Percentiles rank a stretch among this genome's conserved stretches.
These are phyloP conservation scores for Ammodramus savannarum DNA, from an alignment of 2,113 vertebrate species.

Conservation along the genomic window DNA sequence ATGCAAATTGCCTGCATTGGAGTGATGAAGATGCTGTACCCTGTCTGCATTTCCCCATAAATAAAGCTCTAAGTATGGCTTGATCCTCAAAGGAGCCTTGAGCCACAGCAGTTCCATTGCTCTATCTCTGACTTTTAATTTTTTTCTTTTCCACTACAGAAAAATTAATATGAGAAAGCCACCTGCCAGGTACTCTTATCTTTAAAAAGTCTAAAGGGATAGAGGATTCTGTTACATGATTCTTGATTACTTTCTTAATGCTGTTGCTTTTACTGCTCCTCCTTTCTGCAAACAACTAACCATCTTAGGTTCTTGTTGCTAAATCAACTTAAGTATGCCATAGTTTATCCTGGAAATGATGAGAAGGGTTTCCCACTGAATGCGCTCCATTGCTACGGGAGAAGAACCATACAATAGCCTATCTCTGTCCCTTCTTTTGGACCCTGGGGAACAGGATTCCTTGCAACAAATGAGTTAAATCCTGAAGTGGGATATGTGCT, in stretches of 20 bases:
- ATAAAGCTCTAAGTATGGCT: neutral
- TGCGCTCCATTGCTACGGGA: neutral
- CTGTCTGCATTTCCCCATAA: neutral
- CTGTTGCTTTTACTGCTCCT: neutral
- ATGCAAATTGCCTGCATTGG: neutral
- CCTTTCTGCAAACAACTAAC: neutral
- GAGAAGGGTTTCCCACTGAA: neutral
- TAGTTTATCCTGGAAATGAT: neutral
- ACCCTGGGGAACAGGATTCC: neutral
- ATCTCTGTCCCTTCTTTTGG: neutral
- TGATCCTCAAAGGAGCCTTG: neutral
- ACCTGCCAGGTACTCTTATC: neutral
- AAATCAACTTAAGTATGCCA: neutral
- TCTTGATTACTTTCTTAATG: neutral
- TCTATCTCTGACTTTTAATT: fast-evolving
- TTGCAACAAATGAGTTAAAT: neutral
- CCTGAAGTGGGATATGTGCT: fast-evolving
- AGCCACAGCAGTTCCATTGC: neutral
- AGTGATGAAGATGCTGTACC: neutral
- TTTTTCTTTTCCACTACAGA: neutral
- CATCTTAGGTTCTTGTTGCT: neutral
- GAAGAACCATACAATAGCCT: neutral
- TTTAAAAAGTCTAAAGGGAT: neutral
- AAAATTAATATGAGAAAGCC: neutral
- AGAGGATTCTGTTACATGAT: neutral